Conservation (phyloP, 2,888 invertebrate genomes). For the Osedax fenrisi region DNA sequence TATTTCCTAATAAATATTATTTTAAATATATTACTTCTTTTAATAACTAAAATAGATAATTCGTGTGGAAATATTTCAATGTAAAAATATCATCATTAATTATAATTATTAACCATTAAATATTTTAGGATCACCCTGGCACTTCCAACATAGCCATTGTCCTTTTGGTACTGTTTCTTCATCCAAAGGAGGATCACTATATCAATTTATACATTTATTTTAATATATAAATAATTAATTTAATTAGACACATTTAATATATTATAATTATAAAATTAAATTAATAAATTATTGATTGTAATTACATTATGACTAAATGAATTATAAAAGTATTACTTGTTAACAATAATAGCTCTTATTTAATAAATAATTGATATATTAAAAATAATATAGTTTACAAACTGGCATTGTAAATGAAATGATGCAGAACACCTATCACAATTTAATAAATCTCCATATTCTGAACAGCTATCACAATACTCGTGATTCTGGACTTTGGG, state of each 20-base stretch:
- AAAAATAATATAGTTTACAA: no score
- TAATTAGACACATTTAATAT: not conserved
- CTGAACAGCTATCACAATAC: conserved; percentile 81
- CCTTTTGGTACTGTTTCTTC: conserved; percentile 78
- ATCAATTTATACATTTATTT: not conserved
- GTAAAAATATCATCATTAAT: no score
- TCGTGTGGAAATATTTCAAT: no score
- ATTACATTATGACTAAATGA: not conserved
- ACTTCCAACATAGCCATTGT: conserved; percentile 80
- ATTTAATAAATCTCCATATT: conserved; percentile 85
- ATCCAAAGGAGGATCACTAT: conserved; percentile 79
- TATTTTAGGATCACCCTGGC: conserved; percentile 47
- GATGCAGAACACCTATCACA: conserved; percentile 90
- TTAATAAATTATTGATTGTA: not conserved
- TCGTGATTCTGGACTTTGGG: conserved; percentile 61
- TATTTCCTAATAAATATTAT: no score
- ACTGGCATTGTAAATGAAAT: conserved; percentile 91
- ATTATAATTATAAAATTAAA: not conserved
- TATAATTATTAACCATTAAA: not conserved
- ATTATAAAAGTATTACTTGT: not conserved
- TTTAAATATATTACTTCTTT: no score
- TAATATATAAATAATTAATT: not conserved
- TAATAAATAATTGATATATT: no score
- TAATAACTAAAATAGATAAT: no score
- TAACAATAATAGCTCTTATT: not conserved